Percentiles rank a stretch among this genome's conserved stretches.
Evolutionary conservation across 2,888 invertebrate species (phyloP).

Genomic region (Pandemis heparana): DNA sequence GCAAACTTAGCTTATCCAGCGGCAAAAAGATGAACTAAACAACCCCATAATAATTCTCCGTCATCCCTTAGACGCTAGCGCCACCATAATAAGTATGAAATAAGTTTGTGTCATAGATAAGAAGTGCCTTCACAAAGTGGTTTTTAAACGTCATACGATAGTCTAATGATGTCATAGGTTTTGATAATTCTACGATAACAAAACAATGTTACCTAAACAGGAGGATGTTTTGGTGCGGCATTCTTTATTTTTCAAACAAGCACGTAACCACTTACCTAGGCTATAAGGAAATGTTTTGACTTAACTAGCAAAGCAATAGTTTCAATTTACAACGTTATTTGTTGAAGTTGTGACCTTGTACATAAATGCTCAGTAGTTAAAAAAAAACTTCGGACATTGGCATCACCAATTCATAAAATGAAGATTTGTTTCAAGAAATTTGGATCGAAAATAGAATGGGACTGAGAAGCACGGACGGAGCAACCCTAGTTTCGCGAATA

Average conservation of each 20-base stretch:
- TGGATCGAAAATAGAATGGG: not conserved
- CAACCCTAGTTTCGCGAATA: not conserved
- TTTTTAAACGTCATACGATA: constrained; percentile 31
- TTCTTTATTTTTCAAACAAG: constrained; percentile 39
- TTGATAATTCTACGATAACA: constrained; percentile 40
- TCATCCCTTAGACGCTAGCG: not conserved
- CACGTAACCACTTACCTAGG: constrained; percentile 10
- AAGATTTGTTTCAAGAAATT: too few relatives aligned
- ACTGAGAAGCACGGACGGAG: not conserved
- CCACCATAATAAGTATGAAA: not conserved
- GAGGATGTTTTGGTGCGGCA: constrained; percentile 33
- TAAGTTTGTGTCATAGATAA: constrained; percentile 18
- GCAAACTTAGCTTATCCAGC: not conserved
- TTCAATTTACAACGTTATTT: not conserved
- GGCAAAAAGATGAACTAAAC: not conserved
- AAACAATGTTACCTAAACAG: constrained; percentile 38
- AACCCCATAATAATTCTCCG: not conserved
- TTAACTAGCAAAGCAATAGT: not conserved
- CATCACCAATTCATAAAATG: too few relatives aligned
- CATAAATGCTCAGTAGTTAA: too few relatives aligned
- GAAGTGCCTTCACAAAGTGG: constrained; percentile 22
- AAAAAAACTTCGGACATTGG: too few relatives aligned
- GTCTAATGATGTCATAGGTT: constrained; percentile 41
- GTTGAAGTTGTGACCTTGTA: too few relatives aligned
- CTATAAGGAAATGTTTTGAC: not conserved